Conservation (phyloP, 2,797 vertebrate genomes). For the Lagorchestes hirsutus region DNA sequence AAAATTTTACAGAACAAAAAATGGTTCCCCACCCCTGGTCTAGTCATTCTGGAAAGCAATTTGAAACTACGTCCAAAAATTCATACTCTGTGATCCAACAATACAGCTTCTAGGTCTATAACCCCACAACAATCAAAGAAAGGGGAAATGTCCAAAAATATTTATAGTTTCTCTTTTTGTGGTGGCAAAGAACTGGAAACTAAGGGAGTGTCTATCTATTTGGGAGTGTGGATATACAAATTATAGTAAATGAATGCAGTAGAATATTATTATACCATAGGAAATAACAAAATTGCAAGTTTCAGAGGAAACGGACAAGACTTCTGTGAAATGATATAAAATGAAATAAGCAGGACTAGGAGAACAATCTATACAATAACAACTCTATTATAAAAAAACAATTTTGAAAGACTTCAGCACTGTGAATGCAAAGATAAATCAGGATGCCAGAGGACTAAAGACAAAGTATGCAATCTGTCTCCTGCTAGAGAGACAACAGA, state of each 20-base stretch:
- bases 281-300: background rate
- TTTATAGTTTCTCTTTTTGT: background rate
- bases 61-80: background rate
- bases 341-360: background rate
- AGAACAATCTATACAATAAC: background rate
- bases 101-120: background rate
- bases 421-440: background rate
- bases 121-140: background rate
- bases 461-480: background rate
- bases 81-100: background rate
- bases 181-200: background rate
- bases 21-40: background rate
- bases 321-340: background rate
- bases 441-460: background rate
- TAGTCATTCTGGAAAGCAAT: background rate
- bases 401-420: background rate
- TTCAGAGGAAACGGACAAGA: background rate
- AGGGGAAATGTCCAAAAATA: background rate
- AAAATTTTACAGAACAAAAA: no score
- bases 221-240: background rate
- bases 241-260: background rate
- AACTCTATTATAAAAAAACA: background rate
- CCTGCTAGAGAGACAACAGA: background rate
- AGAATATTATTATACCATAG: background rate
- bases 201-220: background rate